Conservation (phyloP, 1,140 invertebrate species). For the Drosophila guanche region DNA sequence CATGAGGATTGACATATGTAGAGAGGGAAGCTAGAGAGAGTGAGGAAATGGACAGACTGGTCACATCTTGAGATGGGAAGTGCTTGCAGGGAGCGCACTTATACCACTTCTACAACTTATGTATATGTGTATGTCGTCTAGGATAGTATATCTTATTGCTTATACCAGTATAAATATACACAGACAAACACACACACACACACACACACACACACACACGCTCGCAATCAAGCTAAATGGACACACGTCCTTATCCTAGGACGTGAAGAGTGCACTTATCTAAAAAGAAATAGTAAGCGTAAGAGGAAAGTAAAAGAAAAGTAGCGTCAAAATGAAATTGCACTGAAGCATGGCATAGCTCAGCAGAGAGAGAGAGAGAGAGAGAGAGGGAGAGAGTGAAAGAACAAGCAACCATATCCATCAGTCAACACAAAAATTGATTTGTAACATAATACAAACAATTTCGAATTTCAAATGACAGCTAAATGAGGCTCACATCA, state of each 20-base stretch:
- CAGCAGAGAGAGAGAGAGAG: conserved; percentile 11
- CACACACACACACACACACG: conserved; percentile 2
- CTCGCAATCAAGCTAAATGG: conserved; percentile 27
- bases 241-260: conserved; percentile 49
- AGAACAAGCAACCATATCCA: conserved; percentile 5
- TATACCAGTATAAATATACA: conserved; percentile 24
- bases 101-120: conserved; percentile 57
- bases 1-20: too few relatives aligned
- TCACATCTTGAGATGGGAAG: conserved; percentile 48
- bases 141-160: conserved; percentile 39
- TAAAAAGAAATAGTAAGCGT: conserved; percentile 9
- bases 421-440: conserved; percentile 24
- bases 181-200: neutral
- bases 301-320: conserved; percentile 1
- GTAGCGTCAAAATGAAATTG: conserved; percentile 28
- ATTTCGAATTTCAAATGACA: conserved; percentile 20
- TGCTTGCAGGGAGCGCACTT: conserved; percentile 73
- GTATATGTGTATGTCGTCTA: neutral
- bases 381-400: neutral
- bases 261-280: conserved; percentile 53
- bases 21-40: conserved; percentile 1
- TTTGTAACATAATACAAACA: conserved; percentile 25
- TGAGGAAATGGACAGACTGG: neutral
- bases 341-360: neutral
- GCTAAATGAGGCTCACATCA: conserved; percentile 25